Percentiles rank a stretch among this genome's conserved stretches.
Conservation (phyloP, 2,113 vertebrate genomes). For the Carlito syrichta region DNA sequence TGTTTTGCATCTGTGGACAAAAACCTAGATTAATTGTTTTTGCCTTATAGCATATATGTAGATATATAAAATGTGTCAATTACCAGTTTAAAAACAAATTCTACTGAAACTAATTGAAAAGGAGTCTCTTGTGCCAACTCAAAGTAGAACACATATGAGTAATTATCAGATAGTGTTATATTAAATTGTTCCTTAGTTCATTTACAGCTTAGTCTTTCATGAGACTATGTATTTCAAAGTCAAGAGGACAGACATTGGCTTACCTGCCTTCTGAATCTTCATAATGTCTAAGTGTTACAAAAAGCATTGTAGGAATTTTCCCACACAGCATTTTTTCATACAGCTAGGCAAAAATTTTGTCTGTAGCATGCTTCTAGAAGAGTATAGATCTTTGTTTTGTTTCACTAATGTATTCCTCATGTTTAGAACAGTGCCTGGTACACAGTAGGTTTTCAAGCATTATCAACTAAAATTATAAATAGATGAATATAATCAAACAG, state of each 20-base stretch:
- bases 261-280: neutral
- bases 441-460: neutral
- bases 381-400: neutral
- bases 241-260: neutral
- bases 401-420: neutral
- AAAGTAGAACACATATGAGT: too few species aligned
- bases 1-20: neutral
- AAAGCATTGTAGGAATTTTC: neutral
- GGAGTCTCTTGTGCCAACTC: too few species aligned
- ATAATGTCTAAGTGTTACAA: neutral
- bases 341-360: neutral
- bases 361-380: rapidly evolving
- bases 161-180: neutral
- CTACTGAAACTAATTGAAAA: too few species aligned
- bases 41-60: neutral
- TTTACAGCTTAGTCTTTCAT: too few species aligned
- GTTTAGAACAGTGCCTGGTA: neutral
- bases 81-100: neutral
- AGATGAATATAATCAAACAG: too few species aligned
- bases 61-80: neutral
- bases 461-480: too few species aligned
- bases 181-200: neutral
- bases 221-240: neutral
- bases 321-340: neutral
- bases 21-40: neutral